Percentiles rank a stretch among this genome's conserved stretches.
Conservation (phyloP, 2,888 invertebrate genomes). For the Trissolcus brochymenae region DNA sequence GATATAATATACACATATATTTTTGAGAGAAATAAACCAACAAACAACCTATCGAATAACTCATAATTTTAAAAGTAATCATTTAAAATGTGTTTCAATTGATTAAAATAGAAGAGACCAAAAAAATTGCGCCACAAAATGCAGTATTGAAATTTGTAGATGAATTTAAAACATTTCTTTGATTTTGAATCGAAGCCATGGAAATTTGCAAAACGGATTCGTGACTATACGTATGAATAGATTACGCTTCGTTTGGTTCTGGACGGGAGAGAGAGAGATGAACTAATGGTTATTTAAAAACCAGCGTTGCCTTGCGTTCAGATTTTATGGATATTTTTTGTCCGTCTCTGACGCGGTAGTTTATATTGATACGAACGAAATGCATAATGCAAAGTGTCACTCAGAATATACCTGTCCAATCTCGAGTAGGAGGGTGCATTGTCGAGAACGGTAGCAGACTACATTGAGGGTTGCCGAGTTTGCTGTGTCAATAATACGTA, state of each 20-base stretch:
- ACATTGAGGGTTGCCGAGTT: constrained; percentile 67
- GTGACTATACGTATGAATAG: constrained; percentile 1
- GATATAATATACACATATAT: too few relatives aligned
- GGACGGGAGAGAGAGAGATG: not conserved
- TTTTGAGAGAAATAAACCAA: too few relatives aligned
- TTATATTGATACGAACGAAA: constrained; percentile 57
- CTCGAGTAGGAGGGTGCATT: constrained; percentile 64
- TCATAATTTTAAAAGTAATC: too few relatives aligned
- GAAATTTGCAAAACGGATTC: not conserved
- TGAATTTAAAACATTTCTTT: too few relatives aligned
- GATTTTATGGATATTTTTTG: constrained; percentile 44
- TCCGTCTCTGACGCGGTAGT: constrained; percentile 37
- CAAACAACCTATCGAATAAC: too few relatives aligned
- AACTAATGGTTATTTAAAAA: constrained; percentile 32
- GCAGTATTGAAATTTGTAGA: too few relatives aligned
- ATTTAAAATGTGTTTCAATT: too few relatives aligned
- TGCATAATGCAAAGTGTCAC: constrained; percentile 58
- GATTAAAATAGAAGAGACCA: too few relatives aligned
- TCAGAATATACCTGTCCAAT: constrained; percentile 66
- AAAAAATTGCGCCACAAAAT: too few relatives aligned
- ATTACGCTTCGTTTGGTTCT: constrained; percentile 7
- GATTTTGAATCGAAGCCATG: too few relatives aligned
- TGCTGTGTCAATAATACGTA: constrained; percentile 70
- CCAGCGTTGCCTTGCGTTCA: constrained; percentile 27
- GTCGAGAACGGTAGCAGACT: constrained; percentile 63